A percentile compares a stretch with the other conserved stretches of the same genome.
phyloP scores from a whole-genome alignment of 2,113 vertebrate genomes.

The Ceyx cyanopectus region DNA sequence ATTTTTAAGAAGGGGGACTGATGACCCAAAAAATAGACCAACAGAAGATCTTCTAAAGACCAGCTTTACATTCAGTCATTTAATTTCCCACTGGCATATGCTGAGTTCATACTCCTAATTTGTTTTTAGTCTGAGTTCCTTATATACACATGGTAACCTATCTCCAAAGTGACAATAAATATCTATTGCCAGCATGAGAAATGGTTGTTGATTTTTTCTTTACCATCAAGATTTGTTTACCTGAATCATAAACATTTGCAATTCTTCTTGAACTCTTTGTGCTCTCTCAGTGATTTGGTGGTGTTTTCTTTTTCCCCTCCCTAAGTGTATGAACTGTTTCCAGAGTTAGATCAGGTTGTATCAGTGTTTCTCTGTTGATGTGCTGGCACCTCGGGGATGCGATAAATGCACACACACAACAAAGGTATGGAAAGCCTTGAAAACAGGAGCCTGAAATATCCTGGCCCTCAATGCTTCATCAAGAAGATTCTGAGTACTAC shows the following conservation, averaged over 20 bases:
- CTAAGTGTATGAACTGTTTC: neutral
- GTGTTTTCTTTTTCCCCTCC: too few relatives aligned
- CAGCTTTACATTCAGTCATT: neutral
- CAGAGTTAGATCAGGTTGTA: neutral
- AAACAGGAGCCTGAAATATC: neutral
- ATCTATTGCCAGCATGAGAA: slow-evolving; percentile 60
- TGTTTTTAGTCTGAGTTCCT: slow-evolving; percentile 27
- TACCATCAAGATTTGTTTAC: neutral
- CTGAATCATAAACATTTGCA: neutral
- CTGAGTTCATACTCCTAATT: neutral
- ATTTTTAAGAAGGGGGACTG: neutral
- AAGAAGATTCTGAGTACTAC: neutral
- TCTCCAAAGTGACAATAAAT: slow-evolving; percentile 74
- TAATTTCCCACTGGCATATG: neutral
- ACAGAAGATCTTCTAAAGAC: neutral
- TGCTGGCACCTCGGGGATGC: neutral
- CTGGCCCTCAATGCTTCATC: neutral
- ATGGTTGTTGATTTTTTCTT: neutral
- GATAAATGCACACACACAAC: neutral
- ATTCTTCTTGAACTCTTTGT: neutral
- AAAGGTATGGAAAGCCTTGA: neutral
- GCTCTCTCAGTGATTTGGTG: neutral
- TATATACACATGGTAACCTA: slow-evolving; percentile 56
- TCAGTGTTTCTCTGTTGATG: neutral
- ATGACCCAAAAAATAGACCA: neutral